These are phyloP conservation scores for Atta texana DNA, from an alignment of 1,140 invertebrate species.

Conservation along the genomic window DNA sequence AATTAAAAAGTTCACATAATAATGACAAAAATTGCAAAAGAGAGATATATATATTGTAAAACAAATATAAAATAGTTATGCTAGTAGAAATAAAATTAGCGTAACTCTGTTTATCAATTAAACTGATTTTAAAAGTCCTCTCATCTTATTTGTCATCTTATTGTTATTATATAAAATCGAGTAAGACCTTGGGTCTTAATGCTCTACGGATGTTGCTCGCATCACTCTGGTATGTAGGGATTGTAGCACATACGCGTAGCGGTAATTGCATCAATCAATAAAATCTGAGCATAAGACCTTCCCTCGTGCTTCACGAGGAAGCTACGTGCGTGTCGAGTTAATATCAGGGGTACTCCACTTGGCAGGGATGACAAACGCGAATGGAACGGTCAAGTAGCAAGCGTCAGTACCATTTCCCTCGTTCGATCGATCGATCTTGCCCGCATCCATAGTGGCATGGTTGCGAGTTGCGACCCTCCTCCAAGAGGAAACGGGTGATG, in stretches of 20 bases:
- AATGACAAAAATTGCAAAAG: neutral
- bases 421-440: constrained; percentile 68
- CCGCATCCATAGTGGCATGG: neutral
- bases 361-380: constrained; percentile 48
- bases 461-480: neutral
- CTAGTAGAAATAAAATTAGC: neutral
- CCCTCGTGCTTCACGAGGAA: neutral
- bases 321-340: constrained; percentile 31
- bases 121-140: neutral
- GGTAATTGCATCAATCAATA: constrained; percentile 34
- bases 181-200: neutral
- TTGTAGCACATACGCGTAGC: neutral
- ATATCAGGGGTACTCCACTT: constrained; percentile 45
- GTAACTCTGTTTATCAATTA: neutral
- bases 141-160: no score
- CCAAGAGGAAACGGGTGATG: constrained; percentile 65
- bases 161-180: neutral
- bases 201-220: neutral
- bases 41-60: neutral
- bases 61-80: neutral
- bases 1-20: neutral
- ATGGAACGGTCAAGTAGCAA: constrained; percentile 61
- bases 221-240: neutral
- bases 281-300: constrained; percentile 15
- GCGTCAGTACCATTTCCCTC: constrained; percentile 65